Evolutionary conservation across 2,113 vertebrate genomes (phyloP), one percentile per base, ranked within the genome.

Genomic region (Chaenogobius annularis): DNA sequence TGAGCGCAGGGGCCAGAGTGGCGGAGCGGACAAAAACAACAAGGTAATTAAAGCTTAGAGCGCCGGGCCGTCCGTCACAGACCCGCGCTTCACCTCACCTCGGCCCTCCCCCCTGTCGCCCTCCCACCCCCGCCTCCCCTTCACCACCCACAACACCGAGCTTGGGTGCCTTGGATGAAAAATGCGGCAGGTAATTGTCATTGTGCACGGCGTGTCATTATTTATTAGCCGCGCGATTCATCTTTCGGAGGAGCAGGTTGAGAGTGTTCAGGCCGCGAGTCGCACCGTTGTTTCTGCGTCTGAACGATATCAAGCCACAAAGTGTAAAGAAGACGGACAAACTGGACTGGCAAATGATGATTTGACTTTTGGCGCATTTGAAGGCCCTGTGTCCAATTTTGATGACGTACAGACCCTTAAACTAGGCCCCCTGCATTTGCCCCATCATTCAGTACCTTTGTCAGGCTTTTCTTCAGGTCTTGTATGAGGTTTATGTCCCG

Each of bases 161-260:
- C n/a, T n/a, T n/a, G n/a, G n/a, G n/a, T n/a, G n/a, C 22, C 59
- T 76, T 71, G 48, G 85, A 90, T 91, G 89, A 88, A 92, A 90
- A 94, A 93, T 93, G 87, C 92, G 90, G 87, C 92, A 94, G 93
- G 92, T 94, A 93, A 94, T 93, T 94, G 92, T 93, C 91, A 93
- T 91, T 92, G 90, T 76, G 82, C 88, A 72, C 78, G 82, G 85
- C 74, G 59, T 89, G 92, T 94, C 93, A 83, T 90, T 85, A 89
- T 90, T 86, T 89, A 94, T 93, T 92, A 94, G 92, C 92, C 5
- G 76, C 78, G 92, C 89, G 88, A 94, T 94, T 92, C 89, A 90
- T 94, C 93, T 94, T 92, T 68, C 56, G 84, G 78, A 66, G 69
- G 78, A 84, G 90, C 92, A 93, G 92, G 91, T 93, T 92, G 72